Conservation (phyloP, 2,113 vertebrate species). For the Sebastes schlegelii region DNA sequence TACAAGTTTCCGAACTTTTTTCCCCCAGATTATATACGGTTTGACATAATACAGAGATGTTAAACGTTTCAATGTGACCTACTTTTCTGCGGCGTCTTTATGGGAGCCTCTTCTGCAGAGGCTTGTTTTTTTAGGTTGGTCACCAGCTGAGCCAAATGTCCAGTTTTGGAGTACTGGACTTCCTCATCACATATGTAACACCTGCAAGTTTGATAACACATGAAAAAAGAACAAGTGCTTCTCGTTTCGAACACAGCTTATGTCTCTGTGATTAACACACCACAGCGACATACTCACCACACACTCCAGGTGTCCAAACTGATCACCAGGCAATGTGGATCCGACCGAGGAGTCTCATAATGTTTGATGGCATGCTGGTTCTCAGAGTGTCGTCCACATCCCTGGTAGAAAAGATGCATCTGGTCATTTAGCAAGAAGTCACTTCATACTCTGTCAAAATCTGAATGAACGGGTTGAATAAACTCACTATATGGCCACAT, state of each 20-base stretch:
- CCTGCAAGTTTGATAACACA: slow-evolving; percentile 79
- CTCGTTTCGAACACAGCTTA: background rate
- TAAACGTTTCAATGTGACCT: slow-evolving; percentile 45
- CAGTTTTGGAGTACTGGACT: slow-evolving; percentile 87
- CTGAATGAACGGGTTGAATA: background rate
- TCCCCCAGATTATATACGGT: no score
- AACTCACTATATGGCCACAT: slow-evolving; percentile 93
- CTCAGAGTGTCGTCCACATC: slow-evolving; percentile 90
- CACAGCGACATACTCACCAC: slow-evolving; percentile 84
- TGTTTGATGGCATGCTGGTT: slow-evolving; percentile 93
- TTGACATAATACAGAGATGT: no score
- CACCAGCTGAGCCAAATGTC: slow-evolving; percentile 91
- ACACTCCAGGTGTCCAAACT: slow-evolving; percentile 92
- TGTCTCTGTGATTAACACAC: background rate
- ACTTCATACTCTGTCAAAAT: background rate
- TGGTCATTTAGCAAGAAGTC: background rate
- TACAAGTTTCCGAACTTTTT: no score
- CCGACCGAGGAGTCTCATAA: slow-evolving; percentile 90
- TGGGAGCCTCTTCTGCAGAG: slow-evolving; percentile 37
- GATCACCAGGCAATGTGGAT: slow-evolving; percentile 93
- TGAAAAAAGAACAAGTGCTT: background rate
- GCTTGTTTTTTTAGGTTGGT: slow-evolving; percentile 89
- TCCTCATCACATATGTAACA: slow-evolving; percentile 95
- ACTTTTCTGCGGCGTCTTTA: slow-evolving; percentile 82
- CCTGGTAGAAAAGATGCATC: slow-evolving; percentile 78